Evolutionary conservation across 2,888 invertebrate genomes (phyloP).

Genomic region (Cylloceria caligata): DNA sequence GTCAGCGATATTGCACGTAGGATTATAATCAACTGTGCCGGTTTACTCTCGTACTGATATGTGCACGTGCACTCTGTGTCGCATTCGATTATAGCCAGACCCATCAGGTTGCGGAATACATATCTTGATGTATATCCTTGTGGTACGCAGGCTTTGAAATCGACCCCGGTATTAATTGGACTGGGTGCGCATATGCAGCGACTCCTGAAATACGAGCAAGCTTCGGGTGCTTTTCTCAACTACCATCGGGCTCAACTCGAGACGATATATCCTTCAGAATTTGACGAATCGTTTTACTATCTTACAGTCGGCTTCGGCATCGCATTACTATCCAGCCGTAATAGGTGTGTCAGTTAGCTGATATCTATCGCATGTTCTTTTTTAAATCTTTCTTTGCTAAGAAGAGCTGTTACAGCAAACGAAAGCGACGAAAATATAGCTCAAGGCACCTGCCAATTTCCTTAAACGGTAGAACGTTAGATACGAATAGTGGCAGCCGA

Average conservation of each 20-base stretch:
- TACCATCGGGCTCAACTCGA: neutral
- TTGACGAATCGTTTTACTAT: slow-evolving; percentile 23
- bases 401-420: neutral
- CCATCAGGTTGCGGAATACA: slow-evolving; percentile 46
- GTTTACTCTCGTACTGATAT: slow-evolving; percentile 29
- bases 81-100: slow-evolving; percentile 48
- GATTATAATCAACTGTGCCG: slow-evolving; percentile 42
- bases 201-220: slow-evolving; percentile 2
- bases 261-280: neutral
- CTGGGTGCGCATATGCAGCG: slow-evolving; percentile 1
- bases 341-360: slow-evolving; percentile 23
- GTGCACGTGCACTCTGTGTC: slow-evolving; percentile 27
- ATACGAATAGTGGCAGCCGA: slow-evolving; percentile 35
- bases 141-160: slow-evolving; percentile 25
- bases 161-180: slow-evolving; percentile 49
- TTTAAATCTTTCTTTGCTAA: neutral
- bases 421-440: slow-evolving; percentile 40
- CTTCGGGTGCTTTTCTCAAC: slow-evolving; percentile 4
- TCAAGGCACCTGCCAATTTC: slow-evolving; percentile 28
- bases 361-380: neutral
- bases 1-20: slow-evolving; percentile 53
- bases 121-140: slow-evolving; percentile 20
- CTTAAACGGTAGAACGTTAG: slow-evolving; percentile 38
- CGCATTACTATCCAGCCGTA: slow-evolving; percentile 8
- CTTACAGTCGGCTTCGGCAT: neutral